Conservation (phyloP, 2,113 vertebrate genomes). For the Helogale parvula region DNA sequence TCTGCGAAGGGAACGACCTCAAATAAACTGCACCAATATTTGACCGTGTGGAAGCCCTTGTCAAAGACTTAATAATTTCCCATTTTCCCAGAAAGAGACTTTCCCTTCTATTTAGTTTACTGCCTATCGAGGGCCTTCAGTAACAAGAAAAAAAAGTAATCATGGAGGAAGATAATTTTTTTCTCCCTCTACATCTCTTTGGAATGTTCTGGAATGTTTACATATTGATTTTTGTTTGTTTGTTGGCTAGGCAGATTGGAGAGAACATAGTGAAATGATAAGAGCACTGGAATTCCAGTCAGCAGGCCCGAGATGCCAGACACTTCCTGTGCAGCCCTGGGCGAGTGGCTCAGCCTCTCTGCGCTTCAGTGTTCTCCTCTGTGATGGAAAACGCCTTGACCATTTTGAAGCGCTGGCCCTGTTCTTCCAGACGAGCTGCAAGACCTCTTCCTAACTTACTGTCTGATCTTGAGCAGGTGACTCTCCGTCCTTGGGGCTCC, state of each 20-base stretch:
- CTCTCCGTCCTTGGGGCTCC: background rate
- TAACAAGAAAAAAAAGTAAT: background rate
- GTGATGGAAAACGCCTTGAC: background rate
- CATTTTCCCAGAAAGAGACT: background rate
- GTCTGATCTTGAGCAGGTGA: background rate
- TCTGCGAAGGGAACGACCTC: background rate
- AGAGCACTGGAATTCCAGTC: background rate
- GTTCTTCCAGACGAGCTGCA: background rate
- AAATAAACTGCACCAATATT: background rate
- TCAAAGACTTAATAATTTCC: background rate
- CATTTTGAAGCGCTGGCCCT: background rate
- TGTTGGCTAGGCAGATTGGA: background rate
- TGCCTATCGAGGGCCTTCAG: background rate
- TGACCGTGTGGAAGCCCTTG: background rate
- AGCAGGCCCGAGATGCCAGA: background rate
- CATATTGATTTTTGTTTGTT: background rate
- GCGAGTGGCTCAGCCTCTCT: background rate
- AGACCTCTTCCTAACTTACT: background rate
- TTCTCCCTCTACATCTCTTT: background rate
- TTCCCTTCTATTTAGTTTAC: background rate
- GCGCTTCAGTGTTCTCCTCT: background rate
- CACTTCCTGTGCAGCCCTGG: background rate
- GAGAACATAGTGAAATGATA: background rate
- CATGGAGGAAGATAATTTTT: background rate
- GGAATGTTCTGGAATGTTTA: conserved; percentile 35